Conservation (phyloP, 1,140 invertebrate genomes). For the Brachionus koreanus region DNA sequence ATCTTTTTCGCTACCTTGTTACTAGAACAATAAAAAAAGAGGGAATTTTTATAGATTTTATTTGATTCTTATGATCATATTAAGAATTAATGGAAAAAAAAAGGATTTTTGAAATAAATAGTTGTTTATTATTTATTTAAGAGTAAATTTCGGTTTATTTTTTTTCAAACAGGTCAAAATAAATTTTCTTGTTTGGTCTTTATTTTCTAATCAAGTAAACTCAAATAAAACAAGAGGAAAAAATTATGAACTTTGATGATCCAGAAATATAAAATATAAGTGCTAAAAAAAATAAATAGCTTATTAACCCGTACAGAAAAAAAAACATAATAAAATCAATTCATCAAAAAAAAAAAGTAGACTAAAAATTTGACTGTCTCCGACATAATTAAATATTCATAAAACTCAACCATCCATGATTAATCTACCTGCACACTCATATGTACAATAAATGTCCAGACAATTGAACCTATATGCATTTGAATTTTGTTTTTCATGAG, state of each 20-base stretch:
- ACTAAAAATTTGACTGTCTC: slow-evolving; percentile 1
- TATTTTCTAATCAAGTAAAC: neutral
- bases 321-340: neutral
- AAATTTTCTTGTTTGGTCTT: neutral
- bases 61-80: no score
- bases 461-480: neutral
- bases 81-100: no score
- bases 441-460: neutral
- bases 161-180: neutral
- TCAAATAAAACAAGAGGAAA: neutral
- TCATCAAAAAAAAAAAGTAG: neutral
- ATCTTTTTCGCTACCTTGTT: no score
- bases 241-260: neutral
- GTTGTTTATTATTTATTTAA: no score
- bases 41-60: no score
- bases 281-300: neutral
- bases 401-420: neutral
- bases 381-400: neutral
- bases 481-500: neutral
- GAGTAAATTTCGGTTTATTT: neutral
- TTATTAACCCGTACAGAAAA: neutral
- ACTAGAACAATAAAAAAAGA: no score
- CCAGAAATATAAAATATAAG: neutral
- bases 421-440: neutral
- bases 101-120: no score